Evolutionary conservation across 1,140 invertebrate genomes (phyloP), one percentile per base, ranked within the genome.

Genomic region (Cotesia typhae): DNA sequence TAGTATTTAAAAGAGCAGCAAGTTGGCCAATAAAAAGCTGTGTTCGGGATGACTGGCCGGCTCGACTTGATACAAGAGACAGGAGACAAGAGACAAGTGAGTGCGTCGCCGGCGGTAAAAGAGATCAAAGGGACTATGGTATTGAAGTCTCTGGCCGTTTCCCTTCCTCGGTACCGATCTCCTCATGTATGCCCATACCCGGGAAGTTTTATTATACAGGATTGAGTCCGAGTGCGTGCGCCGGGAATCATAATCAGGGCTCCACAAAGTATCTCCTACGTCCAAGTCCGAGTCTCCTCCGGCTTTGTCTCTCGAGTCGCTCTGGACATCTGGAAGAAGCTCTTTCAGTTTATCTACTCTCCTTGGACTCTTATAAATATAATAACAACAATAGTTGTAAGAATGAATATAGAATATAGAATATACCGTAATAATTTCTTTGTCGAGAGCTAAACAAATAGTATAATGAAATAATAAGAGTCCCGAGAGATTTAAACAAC

Each of bases 201-300:
- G 61, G 69, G 60, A 57, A 51, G 51, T 64, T 71, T 71, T 71
- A 71, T 71, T 71, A 71, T 71, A 65, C 69, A 52, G 69, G 61
- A 71, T 71, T 71, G 41, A 47, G 69, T 71, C 61, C 60, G 14
- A 65, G 61, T 71, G 69, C 69, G 69, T 65, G 69, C 69, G 61
- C 51, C 37, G 59, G 51, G 69, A 71, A 71, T 71, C 69, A 71
- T 71, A 71, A 71, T 71, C 69, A 70, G 68, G 38, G 17, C 37
- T 4, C 9, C 28, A 28, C 28, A 28, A 28, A 28, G 28, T 28
- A 28, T 61, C 35, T 20, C 35, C 17, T 61, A 28, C 35, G 14
- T 7, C 55, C 6, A 10, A 10, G 55, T 20, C 55, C 60, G 36
- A 14, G 60, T 35, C 20, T 60, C 36, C 9, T 60, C 20, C 57